Evolutionary conservation across 2,888 invertebrate species (phyloP).

Genomic region (Argyra leucocephala): DNA sequence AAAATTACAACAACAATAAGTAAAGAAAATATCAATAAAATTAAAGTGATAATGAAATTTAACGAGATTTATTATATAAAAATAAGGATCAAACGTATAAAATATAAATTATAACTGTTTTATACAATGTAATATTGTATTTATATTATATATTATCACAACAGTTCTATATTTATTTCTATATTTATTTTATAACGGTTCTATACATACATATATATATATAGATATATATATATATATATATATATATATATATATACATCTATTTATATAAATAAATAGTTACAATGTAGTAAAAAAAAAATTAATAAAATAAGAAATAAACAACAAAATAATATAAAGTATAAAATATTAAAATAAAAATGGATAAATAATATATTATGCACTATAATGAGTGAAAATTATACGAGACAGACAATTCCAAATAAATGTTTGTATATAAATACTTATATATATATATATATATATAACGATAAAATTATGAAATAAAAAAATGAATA

Average conservation of each 20-base stretch:
- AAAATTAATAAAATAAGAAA: background rate
- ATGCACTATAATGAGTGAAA: background rate
- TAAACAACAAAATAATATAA: background rate
- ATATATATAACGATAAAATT: background rate
- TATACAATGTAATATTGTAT: no score
- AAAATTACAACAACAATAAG: no score
- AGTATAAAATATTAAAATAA: background rate
- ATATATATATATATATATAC: background rate
- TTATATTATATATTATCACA: background rate
- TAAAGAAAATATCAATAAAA: background rate
- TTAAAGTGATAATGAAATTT: slow-evolving; percentile 1
- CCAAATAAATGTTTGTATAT: no score
- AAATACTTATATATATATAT: no score
- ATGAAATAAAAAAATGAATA: background rate
- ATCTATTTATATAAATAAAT: background rate
- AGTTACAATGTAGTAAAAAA: background rate
- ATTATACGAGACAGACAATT: background rate
- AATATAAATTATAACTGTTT: no score
- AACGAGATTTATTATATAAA: background rate
- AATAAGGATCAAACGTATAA: background rate
- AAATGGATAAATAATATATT: background rate
- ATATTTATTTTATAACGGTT: no score
- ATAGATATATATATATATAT: background rate
- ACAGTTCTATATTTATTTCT: background rate
- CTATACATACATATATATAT: background rate